A percentile compares a stretch with the other conserved stretches of the same genome.
These are phyloP conservation scores for Baccha elongata DNA, from an alignment of 2,888 invertebrate species.

Conservation along the genomic window DNA sequence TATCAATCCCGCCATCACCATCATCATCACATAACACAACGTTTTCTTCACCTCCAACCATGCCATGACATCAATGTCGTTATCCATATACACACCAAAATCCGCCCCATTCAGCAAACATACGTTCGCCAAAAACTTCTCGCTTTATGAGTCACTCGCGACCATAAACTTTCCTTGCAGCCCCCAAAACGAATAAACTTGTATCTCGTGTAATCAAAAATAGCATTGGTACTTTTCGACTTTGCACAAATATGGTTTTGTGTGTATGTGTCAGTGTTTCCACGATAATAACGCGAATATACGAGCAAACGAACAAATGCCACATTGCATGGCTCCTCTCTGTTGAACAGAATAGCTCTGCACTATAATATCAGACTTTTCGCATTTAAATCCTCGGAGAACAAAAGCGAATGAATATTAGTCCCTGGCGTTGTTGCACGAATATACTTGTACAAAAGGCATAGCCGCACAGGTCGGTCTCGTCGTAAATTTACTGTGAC, in stretches of 20 bases:
- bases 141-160: constrained; percentile 73
- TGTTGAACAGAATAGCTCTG: constrained; percentile 31
- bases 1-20: constrained; percentile 15
- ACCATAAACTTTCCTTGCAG: constrained; percentile 70
- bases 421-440: constrained; percentile 45
- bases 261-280: constrained; percentile 26
- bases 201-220: constrained; percentile 73
- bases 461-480: constrained; percentile 7
- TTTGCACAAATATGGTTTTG: constrained; percentile 3
- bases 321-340: constrained; percentile 34
- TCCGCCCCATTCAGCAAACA: constrained; percentile 33
- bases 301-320: constrained; percentile 51
- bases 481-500: constrained; percentile 56
- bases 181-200: constrained; percentile 74
- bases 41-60: not conserved
- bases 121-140: constrained; percentile 66
- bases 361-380: constrained; percentile 68
- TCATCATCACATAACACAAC: constrained; percentile 14
- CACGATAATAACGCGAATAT: constrained; percentile 69
- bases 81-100: not conserved
- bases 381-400: constrained; percentile 66
- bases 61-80: not conserved
- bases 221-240: constrained; percentile 68
- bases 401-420: constrained; percentile 70
- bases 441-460: constrained; percentile 21